These are phyloP conservation scores for Microhierax caerulescens DNA, from an alignment of 2,797 vertebrate genomes.

Conservation along the genomic window DNA sequence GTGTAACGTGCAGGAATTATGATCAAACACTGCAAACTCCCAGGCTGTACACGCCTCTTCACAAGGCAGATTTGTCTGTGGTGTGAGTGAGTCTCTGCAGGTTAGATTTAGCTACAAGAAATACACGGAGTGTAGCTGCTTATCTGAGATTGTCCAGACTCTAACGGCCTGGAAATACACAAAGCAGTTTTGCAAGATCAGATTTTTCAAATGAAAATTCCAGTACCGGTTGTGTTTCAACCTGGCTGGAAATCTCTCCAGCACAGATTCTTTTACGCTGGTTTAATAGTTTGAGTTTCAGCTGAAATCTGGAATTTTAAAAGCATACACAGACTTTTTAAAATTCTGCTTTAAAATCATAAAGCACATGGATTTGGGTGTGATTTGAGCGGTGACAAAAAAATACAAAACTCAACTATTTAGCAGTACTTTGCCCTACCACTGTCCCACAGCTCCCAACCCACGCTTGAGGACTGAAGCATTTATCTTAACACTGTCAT, in stretches of 20 bases:
- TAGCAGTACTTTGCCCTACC: not conserved
- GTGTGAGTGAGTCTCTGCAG: not conserved
- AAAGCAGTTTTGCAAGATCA: not conserved
- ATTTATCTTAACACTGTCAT: not conserved
- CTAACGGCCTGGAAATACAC: not conserved
- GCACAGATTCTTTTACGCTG: not conserved
- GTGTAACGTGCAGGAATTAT: not conserved
- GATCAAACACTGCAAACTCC: too few species aligned
- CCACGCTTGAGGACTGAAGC: not conserved
- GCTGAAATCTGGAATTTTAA: conserved; percentile 16
- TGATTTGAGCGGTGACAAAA: not conserved
- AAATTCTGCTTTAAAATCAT: not conserved
- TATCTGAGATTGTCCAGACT: not conserved
- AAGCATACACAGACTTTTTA: not conserved
- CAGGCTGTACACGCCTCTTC: not conserved
- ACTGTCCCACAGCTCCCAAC: not conserved
- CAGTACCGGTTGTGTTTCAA: conserved; percentile 3
- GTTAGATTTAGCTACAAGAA: not conserved
- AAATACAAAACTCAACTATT: not conserved
- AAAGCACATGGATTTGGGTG: not conserved
- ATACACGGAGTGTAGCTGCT: not conserved
- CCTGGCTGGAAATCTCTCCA: not conserved
- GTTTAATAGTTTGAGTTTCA: conserved; percentile 5
- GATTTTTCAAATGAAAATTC: conserved; percentile 31
- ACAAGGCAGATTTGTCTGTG: not conserved